Conservation (phyloP, 2,113 vertebrate genomes). For the Macrotis lagotis region DNA sequence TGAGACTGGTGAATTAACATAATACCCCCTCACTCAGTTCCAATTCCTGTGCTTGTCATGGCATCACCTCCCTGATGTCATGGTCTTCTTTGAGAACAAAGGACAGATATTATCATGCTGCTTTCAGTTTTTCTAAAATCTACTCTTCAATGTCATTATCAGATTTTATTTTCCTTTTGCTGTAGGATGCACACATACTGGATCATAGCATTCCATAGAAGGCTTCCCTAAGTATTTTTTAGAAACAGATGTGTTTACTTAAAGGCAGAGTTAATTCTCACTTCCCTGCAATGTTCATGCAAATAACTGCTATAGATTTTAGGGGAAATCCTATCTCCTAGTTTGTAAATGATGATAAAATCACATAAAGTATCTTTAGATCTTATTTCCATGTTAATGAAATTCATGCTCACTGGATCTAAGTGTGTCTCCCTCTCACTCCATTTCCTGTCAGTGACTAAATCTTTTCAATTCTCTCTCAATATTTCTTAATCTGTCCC, state of each 20-base stretch:
- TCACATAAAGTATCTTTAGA: background rate
- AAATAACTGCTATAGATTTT: background rate
- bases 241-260: constrained; percentile 26
- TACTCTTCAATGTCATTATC: background rate
- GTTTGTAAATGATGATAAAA: background rate
- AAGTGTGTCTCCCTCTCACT: background rate
- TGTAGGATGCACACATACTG: background rate
- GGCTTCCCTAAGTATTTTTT: constrained; percentile 13
- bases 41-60: too few species aligned
- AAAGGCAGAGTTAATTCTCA: fast-evolving
- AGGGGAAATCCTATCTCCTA: constrained; percentile 46
- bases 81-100: too few species aligned
- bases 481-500: background rate
- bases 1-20: too few species aligned
- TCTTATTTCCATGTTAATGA: background rate
- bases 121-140: constrained; percentile 19
- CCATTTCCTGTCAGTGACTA: background rate
- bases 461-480: background rate
- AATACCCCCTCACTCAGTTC: too few species aligned
- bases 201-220: background rate
- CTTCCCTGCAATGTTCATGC: background rate
- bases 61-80: too few species aligned
- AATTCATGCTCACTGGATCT: background rate
- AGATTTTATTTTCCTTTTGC: background rate
- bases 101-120: background rate